Evolutionary conservation across 1,140 invertebrate species (phyloP).

Genomic region (Ptiloglossa arizonensis): DNA sequence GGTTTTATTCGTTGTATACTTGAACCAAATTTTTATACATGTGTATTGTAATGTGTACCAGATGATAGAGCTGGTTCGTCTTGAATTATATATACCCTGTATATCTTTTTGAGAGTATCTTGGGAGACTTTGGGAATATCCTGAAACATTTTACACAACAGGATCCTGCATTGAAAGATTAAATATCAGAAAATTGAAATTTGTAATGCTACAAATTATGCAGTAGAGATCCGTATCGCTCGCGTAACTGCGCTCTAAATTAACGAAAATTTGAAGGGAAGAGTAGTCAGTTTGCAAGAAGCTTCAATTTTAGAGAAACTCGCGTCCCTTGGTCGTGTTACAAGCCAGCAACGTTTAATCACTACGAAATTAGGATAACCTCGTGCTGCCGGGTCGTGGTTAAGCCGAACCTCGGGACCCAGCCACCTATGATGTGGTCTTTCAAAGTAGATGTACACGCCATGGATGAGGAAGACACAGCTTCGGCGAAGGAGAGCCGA

Average conservation of each 20-base stretch:
- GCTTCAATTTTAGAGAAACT: slow-evolving; percentile 34
- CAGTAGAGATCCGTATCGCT: neutral
- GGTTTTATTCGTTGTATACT: too few species aligned
- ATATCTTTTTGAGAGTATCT: too few species aligned
- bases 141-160: neutral
- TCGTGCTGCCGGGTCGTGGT: slow-evolving; percentile 42
- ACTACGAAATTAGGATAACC: slow-evolving; percentile 59
- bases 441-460: slow-evolving; percentile 48
- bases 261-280: neutral
- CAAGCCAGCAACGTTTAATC: slow-evolving; percentile 49
- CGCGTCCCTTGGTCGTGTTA: slow-evolving; percentile 15
- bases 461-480: slow-evolving; percentile 18
- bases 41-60: too few species aligned
- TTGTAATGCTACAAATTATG: too few species aligned
- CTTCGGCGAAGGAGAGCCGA: neutral
- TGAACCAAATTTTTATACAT: too few species aligned
- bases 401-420: slow-evolving; percentile 41
- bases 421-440: slow-evolving; percentile 61
- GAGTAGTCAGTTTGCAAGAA: slow-evolving; percentile 9
- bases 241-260: neutral
- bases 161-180: too few species aligned
- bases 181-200: neutral
- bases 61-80: too few species aligned
- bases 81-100: too few species aligned
- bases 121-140: neutral